phyloP scores from a whole-genome alignment of 2,797 vertebrate species.

The Ctenochaetus hawaiiensis region DNA sequence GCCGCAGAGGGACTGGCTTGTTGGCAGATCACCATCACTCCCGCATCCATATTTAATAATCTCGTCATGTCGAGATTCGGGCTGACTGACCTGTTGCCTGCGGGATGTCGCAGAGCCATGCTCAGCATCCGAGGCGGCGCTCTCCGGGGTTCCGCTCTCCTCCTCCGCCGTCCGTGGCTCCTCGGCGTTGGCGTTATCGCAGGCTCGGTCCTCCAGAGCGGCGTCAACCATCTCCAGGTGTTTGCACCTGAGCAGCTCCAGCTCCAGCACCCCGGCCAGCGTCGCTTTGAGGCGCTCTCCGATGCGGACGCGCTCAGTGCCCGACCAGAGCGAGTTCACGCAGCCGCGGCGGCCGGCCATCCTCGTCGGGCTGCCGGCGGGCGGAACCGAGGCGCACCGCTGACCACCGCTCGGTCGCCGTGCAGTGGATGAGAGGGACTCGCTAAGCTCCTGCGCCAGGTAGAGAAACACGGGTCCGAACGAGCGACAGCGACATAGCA shows the following conservation, averaged over 20 bases:
- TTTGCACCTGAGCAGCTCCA: slow-evolving; percentile 85
- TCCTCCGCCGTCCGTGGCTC: slow-evolving; percentile 53
- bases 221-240: slow-evolving; percentile 85
- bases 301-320: slow-evolving; percentile 86
- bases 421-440: not conserved
- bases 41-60: slow-evolving; percentile 73
- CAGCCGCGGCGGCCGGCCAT: slow-evolving; percentile 86
- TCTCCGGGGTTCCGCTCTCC: slow-evolving; percentile 56
- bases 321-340: slow-evolving; percentile 88
- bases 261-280: slow-evolving; percentile 87
- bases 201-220: slow-evolving; percentile 72
- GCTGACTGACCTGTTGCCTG: slow-evolving; percentile 88
- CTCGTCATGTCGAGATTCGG: slow-evolving; percentile 51
- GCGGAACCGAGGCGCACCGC: slow-evolving; percentile 38
- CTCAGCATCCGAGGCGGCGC: slow-evolving; percentile 55
- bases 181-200: slow-evolving; percentile 5
- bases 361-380: slow-evolving; percentile 40
- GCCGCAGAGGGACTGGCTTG: slow-evolving; percentile 58
- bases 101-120: slow-evolving; percentile 79
- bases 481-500: slow-evolving; percentile 53
- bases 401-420: slow-evolving; percentile 37
- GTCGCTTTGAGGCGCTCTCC: slow-evolving; percentile 88
- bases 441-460: slow-evolving; percentile 60
- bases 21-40: slow-evolving; percentile 72
- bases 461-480: slow-evolving; percentile 43